Evolutionary conservation across 2,888 invertebrate species (phyloP), one percentile per base, ranked within the genome.

Genomic region (Octonoba sinensis): DNA sequence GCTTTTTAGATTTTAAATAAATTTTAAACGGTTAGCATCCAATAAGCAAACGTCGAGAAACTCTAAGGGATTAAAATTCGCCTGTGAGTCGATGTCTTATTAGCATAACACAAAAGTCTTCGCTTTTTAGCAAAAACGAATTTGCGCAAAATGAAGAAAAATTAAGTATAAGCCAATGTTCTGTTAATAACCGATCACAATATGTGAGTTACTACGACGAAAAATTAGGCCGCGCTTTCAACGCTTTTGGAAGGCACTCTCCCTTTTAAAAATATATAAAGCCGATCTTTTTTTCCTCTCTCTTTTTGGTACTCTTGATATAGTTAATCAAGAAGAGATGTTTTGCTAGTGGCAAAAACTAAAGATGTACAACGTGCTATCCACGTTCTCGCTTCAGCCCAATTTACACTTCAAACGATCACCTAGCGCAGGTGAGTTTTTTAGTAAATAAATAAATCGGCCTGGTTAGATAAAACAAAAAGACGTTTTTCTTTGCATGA

Each of bases 161-260:
- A 54, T 72, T 46, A 44, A 67, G 59, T 49, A 72, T 78, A 72
- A 79, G 78, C 78, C 72, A 72, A 72, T 79, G 66, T 67, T 81
- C 67, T 73, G 67, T 64, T 81, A 81, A 81, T 69, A 81, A 69
- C 73, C 69, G 69, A 81, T 81, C 73, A 81, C 74, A 81, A 81
- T 81, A 67, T 81, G 49, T 49, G 73, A 67, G 67, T 81, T 81
- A 67, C 74, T 81, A 59, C 69, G 47, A 27, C 27, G 20, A 62
- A 60, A 62, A 71, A 64, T 64, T 77, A 64, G 65, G 60, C 47
- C 22, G 67, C 67, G 51, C 67, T 54, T 66, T 66, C 72, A 60
- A 47, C 66, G 60, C 46, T 59, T 46, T 67, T 51, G 46, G 72
- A 72, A 60, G 22, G 51, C 44, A 46, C 46, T 59, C 54, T 72